phyloP scores from a whole-genome alignment of 1,140 invertebrate genomes.

The Andrena cerasifolii region DNA sequence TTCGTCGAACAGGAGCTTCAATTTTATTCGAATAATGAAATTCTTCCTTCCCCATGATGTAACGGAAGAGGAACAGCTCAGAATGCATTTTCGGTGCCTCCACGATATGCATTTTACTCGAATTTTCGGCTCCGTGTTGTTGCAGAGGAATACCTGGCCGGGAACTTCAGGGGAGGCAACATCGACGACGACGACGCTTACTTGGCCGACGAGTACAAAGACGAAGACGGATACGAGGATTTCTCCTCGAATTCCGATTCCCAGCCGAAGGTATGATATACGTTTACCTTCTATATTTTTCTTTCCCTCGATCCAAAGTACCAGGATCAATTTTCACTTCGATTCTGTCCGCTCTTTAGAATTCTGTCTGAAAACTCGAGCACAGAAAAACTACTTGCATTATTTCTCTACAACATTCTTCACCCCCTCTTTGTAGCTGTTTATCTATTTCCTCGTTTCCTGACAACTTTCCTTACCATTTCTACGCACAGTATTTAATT shows the following conservation, averaged over 20 bases:
- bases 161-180: constrained; percentile 52
- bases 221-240: constrained; percentile 64
- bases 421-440: no score
- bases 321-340: constrained; percentile 14
- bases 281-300: constrained; percentile 23
- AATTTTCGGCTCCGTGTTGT: constrained; percentile 17
- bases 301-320: background rate
- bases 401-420: no score
- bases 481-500: no score
- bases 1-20: background rate
- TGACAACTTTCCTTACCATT: no score
- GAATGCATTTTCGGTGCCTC: background rate
- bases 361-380: background rate
- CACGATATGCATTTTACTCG: constrained; percentile 10
- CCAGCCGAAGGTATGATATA: constrained; percentile 65
- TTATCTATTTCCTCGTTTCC: no score
- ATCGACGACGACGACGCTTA: constrained; percentile 67
- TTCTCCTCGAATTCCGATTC: constrained; percentile 56
- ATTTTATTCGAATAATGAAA: background rate
- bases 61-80: background rate
- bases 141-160: constrained; percentile 65
- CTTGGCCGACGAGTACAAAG: constrained; percentile 67
- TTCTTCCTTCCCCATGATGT: no score
- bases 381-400: no score
- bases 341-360: background rate